These are phyloP conservation scores for Pachypanchax playfairii DNA, from an alignment of 2,113 vertebrate genomes.

Conservation along the genomic window DNA sequence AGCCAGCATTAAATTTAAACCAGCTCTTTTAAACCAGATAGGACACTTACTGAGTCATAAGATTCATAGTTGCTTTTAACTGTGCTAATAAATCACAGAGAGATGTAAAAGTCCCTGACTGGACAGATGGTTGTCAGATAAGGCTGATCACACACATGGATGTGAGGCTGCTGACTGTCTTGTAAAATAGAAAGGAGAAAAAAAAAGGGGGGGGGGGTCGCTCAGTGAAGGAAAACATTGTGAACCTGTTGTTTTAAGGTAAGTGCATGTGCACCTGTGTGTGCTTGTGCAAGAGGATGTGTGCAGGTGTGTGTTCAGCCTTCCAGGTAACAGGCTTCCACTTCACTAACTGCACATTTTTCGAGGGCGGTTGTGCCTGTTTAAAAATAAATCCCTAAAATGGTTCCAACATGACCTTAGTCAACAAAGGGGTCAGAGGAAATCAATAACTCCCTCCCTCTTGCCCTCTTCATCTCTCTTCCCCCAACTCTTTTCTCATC, in stretches of 20 bases:
- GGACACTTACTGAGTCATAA: constrained; percentile 32
- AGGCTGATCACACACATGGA: constrained; percentile 62
- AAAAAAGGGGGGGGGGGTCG: constrained; percentile 15
- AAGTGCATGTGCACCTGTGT: constrained; percentile 15
- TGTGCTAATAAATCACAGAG: constrained; percentile 59
- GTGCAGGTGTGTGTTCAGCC: constrained; percentile 33
- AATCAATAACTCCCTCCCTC: constrained; percentile 79
- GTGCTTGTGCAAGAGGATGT: constrained; percentile 11
- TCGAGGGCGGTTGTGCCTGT: constrained; percentile 64
- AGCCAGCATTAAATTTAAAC: constrained; percentile 49
- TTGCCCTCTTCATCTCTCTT: constrained; percentile 52
- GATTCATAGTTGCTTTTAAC: constrained; percentile 60
- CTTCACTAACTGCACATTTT: constrained; percentile 60
- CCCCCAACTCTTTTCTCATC: constrained; percentile 63
- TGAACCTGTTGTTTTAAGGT: constrained; percentile 51
- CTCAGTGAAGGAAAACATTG: constrained; percentile 33
- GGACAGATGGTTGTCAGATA: constrained; percentile 72
- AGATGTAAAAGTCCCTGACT: constrained; percentile 55
- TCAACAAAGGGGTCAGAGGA: constrained; percentile 79
- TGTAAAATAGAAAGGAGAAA: constrained; percentile 48
- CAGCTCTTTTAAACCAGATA: constrained; percentile 40
- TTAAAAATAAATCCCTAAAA: constrained; percentile 81
- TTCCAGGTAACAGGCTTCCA: constrained; percentile 46
- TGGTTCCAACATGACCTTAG: constrained; percentile 78
- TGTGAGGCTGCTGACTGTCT: constrained; percentile 58